Percentiles rank a stretch among this genome's conserved stretches.
These are phyloP conservation scores for Nycteola revayana DNA, from an alignment of 2,888 invertebrate species.

Conservation along the genomic window DNA sequence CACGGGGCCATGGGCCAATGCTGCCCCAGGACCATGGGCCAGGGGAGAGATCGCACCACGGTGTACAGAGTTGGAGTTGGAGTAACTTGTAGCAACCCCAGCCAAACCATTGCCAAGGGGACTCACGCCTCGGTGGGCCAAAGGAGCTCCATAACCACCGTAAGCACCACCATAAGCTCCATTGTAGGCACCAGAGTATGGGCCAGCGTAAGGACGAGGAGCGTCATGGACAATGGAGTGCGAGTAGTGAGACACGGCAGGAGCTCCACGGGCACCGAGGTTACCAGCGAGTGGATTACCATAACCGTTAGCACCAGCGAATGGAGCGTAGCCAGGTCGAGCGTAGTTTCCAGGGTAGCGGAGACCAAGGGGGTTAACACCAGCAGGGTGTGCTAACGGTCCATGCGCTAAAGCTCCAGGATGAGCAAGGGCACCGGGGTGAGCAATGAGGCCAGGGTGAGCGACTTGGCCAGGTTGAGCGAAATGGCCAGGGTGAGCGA, in stretches of 20 bases:
- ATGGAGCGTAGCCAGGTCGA: conserved; percentile 9
- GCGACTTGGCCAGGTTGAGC: conserved; percentile 3
- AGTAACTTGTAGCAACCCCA: conserved; percentile 23
- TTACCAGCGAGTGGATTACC: conserved; percentile 18
- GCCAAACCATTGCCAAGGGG: conserved; percentile 15
- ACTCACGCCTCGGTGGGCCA: conserved; percentile 13
- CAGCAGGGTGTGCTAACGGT: neutral
- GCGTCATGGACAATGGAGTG: conserved; percentile 31
- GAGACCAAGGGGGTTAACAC: conserved; percentile 1
- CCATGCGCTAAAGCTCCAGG: neutral
- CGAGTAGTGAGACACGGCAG: conserved; percentile 31
- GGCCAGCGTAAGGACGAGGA: conserved; percentile 27
- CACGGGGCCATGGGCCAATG: conserved; percentile 18
- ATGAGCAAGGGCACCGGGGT: conserved; percentile 4
- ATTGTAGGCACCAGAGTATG: conserved; percentile 23
- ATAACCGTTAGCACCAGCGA: conserved; percentile 10
- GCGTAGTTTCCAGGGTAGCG: conserved; percentile 7
- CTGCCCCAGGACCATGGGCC: conserved; percentile 14
- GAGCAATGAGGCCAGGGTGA: conserved; percentile 2
- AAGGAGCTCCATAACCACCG: conserved; percentile 19
- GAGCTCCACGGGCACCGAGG: conserved; percentile 24
- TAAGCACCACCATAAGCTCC: conserved; percentile 20
- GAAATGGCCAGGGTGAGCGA: conserved; percentile 1
- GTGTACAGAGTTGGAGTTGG: conserved; percentile 13
- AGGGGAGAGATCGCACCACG: conserved; percentile 1